Percentiles rank a stretch among this genome's conserved stretches.
phyloP scores from a whole-genome alignment of 2,797 vertebrate genomes.

The Enteromius treurensis region DNA sequence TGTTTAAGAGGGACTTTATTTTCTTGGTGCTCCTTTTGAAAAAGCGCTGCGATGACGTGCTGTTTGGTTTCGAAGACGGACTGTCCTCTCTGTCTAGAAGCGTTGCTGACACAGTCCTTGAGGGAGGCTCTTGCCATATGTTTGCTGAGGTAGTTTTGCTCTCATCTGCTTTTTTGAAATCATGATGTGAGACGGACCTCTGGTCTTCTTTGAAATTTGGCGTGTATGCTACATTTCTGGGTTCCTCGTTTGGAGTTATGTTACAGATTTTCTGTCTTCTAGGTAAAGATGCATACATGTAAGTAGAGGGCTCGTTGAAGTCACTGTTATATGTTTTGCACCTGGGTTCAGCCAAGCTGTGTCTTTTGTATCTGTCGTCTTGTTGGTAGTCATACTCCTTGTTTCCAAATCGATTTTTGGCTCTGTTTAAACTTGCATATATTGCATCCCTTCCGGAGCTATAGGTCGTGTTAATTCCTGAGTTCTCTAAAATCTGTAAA shows the following conservation, averaged over 20 bases:
- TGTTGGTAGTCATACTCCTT: conserved; percentile 71
- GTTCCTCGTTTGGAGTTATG: conserved; percentile 51
- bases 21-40: conserved; percentile 87
- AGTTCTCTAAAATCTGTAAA: conserved; percentile 82
- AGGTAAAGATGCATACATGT: conserved; percentile 64
- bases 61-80: conserved; percentile 71
- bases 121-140: conserved; percentile 69
- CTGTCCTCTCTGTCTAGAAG: conserved; percentile 72
- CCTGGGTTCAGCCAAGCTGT: conserved; percentile 78
- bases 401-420: conserved; percentile 66
- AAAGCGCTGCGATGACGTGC: conserved; percentile 78
- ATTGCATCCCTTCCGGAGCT: conserved; percentile 72
- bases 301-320: conserved; percentile 59
- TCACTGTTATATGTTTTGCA: conserved; percentile 64
- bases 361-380: conserved; percentile 75
- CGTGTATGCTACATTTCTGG: conserved; percentile 58
- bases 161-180: conserved; percentile 69
- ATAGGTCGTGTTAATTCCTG: conserved; percentile 70
- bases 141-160: conserved; percentile 45
- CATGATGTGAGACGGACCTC: conserved; percentile 78
- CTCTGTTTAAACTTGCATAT: conserved; percentile 83
- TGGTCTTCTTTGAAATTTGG: conserved; percentile 75
- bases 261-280: conserved; percentile 61
- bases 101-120: conserved; percentile 83
- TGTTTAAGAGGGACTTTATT: conserved; percentile 87